These are phyloP conservation scores for Tenthredo notha DNA, from an alignment of 2,888 invertebrate species.

Conservation along the genomic window DNA sequence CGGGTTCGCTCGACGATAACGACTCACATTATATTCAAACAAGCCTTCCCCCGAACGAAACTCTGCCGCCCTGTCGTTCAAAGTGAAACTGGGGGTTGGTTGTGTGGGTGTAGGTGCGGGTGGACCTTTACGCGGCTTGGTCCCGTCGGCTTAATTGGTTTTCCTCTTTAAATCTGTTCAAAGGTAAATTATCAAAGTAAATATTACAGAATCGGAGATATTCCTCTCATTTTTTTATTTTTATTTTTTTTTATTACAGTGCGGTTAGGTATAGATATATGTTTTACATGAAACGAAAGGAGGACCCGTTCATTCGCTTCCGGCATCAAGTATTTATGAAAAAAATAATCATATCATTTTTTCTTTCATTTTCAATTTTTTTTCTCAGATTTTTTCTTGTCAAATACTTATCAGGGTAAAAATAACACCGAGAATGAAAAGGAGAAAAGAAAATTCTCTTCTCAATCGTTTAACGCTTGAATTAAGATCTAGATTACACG, in stretches of 20 bases:
- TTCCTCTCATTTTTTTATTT: not conserved
- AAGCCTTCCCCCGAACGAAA: slow-evolving; percentile 41
- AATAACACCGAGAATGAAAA: not conserved
- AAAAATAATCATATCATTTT: not conserved
- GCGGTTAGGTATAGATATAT: not conserved
- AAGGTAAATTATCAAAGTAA: slow-evolving; percentile 41
- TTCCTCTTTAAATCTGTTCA: slow-evolving; percentile 48
- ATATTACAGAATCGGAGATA: slow-evolving; percentile 18
- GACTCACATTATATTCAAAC: slow-evolving; percentile 49
- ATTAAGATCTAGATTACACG: slow-evolving; percentile 16
- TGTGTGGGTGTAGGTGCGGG: slow-evolving; percentile 20
- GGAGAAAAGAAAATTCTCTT: slow-evolving; percentile 4
- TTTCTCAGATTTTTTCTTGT: not conserved
- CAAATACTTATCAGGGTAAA: not conserved
- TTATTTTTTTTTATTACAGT: not conserved
- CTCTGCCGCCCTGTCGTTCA: slow-evolving; percentile 42
- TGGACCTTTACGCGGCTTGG: slow-evolving; percentile 14
- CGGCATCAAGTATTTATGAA: not conserved
- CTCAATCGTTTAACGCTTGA: slow-evolving; percentile 10
- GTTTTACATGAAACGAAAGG: not conserved
- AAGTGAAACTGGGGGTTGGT: slow-evolving; percentile 35
- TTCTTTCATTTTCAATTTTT: not conserved
- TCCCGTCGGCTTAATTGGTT: slow-evolving; percentile 45
- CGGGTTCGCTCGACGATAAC: slow-evolving; percentile 50
- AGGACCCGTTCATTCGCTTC: not conserved